phyloP scores from a whole-genome alignment of 2,113 vertebrate genomes.

The Podilymbus podiceps region DNA sequence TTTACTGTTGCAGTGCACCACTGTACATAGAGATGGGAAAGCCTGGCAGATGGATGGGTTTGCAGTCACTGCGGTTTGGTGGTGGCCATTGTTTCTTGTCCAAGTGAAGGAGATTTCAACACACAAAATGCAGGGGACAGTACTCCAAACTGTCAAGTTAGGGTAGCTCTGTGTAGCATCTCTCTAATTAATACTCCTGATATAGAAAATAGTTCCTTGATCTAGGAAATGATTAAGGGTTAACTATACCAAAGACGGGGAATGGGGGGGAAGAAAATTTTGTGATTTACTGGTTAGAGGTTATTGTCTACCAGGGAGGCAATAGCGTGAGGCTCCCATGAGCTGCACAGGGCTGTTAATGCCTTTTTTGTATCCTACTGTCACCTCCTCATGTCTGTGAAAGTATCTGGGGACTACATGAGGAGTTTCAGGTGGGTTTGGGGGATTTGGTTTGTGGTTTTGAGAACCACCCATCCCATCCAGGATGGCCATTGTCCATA shows the following conservation, averaged over 20 bases:
- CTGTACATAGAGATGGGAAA: background rate
- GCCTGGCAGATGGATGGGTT: background rate
- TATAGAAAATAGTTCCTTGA: background rate
- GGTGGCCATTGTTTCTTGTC: background rate
- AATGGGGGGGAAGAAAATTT: background rate
- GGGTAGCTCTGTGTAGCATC: background rate
- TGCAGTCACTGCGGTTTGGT: background rate
- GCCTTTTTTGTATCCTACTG: background rate
- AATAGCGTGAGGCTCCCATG: background rate
- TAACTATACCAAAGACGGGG: background rate
- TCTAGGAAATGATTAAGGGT: background rate
- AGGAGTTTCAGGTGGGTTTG: background rate
- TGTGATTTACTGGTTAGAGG: background rate
- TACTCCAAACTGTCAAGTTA: background rate
- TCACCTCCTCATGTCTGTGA: background rate
- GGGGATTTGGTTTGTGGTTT: background rate
- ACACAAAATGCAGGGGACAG: background rate
- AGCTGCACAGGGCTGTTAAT: background rate
- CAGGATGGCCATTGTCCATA: background rate
- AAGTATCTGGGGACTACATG: background rate
- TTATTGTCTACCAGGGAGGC: background rate
- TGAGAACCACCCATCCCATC: background rate
- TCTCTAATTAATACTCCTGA: background rate
- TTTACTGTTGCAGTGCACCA: background rate
- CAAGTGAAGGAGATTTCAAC: background rate